Conservation (phyloP, 2,888 invertebrate species). For the Polymixis lichenea region DNA sequence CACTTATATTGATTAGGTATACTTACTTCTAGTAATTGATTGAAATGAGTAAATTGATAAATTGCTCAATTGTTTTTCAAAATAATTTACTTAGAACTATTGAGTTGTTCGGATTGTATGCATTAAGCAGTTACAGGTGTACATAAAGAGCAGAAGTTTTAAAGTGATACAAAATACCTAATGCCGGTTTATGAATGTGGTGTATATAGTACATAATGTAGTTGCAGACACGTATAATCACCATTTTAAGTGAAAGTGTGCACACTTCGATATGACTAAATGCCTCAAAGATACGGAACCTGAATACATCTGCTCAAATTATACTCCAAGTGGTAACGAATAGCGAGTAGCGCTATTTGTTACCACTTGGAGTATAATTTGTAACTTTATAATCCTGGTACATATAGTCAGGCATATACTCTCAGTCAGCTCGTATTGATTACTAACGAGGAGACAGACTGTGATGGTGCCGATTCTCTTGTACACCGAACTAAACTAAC, state of each 20-base stretch:
- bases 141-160: not conserved
- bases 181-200: conserved; percentile 22
- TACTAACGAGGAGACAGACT: not conserved
- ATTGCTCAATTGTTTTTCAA: not conserved
- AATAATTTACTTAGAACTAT: not conserved
- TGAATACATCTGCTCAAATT: conserved; percentile 68
- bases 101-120: not conserved
- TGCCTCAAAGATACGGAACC: conserved; percentile 69
- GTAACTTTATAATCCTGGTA: conserved; percentile 25
- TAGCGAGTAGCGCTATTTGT: too few relatives aligned
- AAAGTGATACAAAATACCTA: not conserved
- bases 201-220: conserved; percentile 63
- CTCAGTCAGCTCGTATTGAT: conserved; percentile 1
- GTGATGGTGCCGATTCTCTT: too few relatives aligned
- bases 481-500: too few relatives aligned
- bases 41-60: not conserved
- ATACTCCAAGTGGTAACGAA: conserved; percentile 38
- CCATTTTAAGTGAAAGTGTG: conserved; percentile 73
- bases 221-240: conserved; percentile 60
- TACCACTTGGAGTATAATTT: too few relatives aligned
- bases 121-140: not conserved
- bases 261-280: conserved; percentile 73
- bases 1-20: too few relatives aligned
- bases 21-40: not conserved
- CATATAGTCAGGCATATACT: not conserved